These are phyloP conservation scores for Hoplias malabaricus DNA, from an alignment of 2,113 vertebrate species.

Conservation along the genomic window DNA sequence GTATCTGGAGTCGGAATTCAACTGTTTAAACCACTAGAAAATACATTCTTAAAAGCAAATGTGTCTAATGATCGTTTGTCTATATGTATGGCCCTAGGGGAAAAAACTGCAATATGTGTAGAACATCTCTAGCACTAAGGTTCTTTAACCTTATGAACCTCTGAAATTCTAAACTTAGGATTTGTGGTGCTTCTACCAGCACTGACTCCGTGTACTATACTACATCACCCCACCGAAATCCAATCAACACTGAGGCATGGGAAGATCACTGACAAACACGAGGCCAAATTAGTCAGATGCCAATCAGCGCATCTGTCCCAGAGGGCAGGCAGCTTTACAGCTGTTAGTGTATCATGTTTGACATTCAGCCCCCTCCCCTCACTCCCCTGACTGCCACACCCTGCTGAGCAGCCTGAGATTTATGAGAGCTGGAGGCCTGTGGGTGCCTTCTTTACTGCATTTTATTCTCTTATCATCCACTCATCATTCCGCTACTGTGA, in stretches of 20 bases:
- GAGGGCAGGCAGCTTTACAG: constrained; percentile 50
- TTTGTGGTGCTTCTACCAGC: no score
- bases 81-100: no score
- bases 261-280: constrained; percentile 24
- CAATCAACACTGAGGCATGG: constrained; percentile 44
- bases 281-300: constrained; percentile 53
- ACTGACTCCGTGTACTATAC: no score
- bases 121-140: no score
- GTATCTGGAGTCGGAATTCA: no score
- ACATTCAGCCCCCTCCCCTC: constrained; percentile 35
- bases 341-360: constrained; percentile 58
- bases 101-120: no score
- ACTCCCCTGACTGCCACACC: constrained; percentile 27
- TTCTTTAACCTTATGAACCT: no score
- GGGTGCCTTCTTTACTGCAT: constrained; percentile 10
- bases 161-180: no score
- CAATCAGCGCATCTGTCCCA: constrained; percentile 41
- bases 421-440: constrained; percentile 48
- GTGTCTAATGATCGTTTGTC: no score
- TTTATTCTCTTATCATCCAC: constrained; percentile 14
- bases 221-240: no score
- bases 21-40: no score
- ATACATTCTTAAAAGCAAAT: no score
- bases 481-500: constrained; percentile 39
- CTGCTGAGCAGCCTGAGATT: constrained; percentile 47